Base-by-base conservation (phyloP, 1,140 invertebrate genomes). In the Bombus difficillimus region DNA sequence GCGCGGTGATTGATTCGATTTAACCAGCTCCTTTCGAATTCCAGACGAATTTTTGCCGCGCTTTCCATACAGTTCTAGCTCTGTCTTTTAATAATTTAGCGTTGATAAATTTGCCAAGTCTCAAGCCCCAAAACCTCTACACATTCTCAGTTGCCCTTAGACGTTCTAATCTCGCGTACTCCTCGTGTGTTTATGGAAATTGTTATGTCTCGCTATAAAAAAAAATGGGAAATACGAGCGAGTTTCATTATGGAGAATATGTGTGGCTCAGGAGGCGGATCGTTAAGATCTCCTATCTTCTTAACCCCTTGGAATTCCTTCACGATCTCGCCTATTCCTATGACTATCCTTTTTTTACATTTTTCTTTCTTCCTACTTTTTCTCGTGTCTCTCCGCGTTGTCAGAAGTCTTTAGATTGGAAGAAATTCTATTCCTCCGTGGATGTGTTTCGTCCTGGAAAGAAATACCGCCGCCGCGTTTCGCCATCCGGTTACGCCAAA, bases 261-360 rank as follows among this genome's bases (percentile, higher is more conserved):
- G n/a, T n/a, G 28, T 73, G 71, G 41, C 71, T 9, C 15, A 12
- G 47, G 34, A 73, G 80, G 28, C 9, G 53, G 39, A 68, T 82
- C 80, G 47, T 82, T 64, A 74, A 82, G 71, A 82, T 82, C 32
- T 13, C 13, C n/a, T 74, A 81, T 62, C 80, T 74, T 3, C 15
- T 12, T 32, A 18, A 18, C 47, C 71, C 8, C 10, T 74, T 64
- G n/a, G n/a, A 62, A 82, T 82, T 74, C 53, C 39, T 74, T 69
- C 41, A 41, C 41, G 76, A 32, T 41, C 39, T 73, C 71, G 18
- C 71, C 68, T 8, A 32, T 37, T 71, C 47, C 12, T 39, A 25
- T 3, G 34, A 69, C 25, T 71, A n/a, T 71, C 22, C 28, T 39
- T 15, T 18, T n/a, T 32, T 66, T 68, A 15, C 32, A 2, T 66